Evolutionary conservation across 2,113 vertebrate genomes (phyloP).

Genomic region (Sarotherodon lohbergeri): DNA sequence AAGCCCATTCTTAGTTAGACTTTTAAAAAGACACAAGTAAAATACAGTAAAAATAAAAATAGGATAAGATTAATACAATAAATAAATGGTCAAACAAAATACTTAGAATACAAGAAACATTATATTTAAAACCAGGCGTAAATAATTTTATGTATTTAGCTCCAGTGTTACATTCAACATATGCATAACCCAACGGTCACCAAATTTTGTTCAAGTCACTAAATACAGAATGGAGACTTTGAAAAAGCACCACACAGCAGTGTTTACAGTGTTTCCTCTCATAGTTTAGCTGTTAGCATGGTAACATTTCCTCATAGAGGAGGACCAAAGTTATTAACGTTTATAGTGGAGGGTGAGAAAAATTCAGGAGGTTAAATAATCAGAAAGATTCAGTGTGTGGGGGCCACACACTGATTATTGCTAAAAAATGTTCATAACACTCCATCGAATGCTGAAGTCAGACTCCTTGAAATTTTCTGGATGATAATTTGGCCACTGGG

Average conservation of each 20-base stretch:
- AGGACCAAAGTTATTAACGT: background rate
- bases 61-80: background rate
- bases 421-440: accelerated
- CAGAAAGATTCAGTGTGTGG: background rate
- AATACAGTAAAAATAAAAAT: background rate
- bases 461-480: background rate
- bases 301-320: background rate
- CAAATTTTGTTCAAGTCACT: background rate
- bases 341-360: background rate
- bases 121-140: background rate
- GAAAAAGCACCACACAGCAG: accelerated
- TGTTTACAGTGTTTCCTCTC: accelerated
- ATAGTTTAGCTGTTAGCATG: background rate
- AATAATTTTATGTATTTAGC: background rate
- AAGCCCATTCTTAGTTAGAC: background rate
- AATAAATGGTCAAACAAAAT: background rate
- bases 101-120: background rate
- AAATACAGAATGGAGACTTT: background rate
- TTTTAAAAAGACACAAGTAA: background rate
- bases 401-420: accelerated
- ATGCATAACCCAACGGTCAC: background rate
- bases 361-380: background rate
- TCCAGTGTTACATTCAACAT: background rate
- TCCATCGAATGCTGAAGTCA: background rate
- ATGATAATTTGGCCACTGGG: background rate